Base-by-base conservation (phyloP, 1,140 invertebrate species). In the Trachymyrmex cornetzi region DNA sequence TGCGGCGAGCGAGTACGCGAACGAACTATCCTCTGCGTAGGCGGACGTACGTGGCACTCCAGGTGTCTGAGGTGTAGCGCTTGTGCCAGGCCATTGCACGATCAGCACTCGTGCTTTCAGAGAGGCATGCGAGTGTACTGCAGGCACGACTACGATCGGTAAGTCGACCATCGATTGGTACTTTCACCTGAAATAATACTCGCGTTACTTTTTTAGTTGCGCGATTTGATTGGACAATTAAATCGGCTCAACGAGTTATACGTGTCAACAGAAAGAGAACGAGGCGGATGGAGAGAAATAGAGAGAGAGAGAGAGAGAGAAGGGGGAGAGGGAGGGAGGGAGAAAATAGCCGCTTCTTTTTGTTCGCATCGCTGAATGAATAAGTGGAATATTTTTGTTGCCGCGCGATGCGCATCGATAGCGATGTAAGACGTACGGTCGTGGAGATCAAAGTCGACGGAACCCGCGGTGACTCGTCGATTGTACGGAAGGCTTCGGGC, bases 61-160 rank as follows among this genome's bases (percentile, higher is more conserved):
- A 94, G 93, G 87, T 95, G 95, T 91, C 91, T 95, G 14, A 95
- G 93, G 91, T 95, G 95, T 80, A 95, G 92, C 82, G 93, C 94
- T n/a, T 95, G 95, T 87, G 93, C 94, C 30, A 92, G 93, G 66
- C 93, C 95, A 4, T 88, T 95, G 64, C 94, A 95, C 84, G 95
- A 95, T 91, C 95, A 95, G 81, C 95, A 95, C 63, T 95, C 95
- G 11, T 95, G 95, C 80, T 95, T 95, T 87, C 91, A 95, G 30
- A 92, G 94, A 34, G 94, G 94, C 77, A 95, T 94, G 92, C 90
- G 94, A 87, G 88, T 95, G 61, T 95, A 95, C 87, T 95, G 95
- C 89, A 92, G 93, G 75, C 95, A 95, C 88, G 95, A 95, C 71
- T 95, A 95, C 44, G 93, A 93, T n/a, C 86, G 95, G 95, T 95